Base-by-base conservation (phyloP, 2,888 invertebrate species). In the Stenodera caucasica region DNA sequence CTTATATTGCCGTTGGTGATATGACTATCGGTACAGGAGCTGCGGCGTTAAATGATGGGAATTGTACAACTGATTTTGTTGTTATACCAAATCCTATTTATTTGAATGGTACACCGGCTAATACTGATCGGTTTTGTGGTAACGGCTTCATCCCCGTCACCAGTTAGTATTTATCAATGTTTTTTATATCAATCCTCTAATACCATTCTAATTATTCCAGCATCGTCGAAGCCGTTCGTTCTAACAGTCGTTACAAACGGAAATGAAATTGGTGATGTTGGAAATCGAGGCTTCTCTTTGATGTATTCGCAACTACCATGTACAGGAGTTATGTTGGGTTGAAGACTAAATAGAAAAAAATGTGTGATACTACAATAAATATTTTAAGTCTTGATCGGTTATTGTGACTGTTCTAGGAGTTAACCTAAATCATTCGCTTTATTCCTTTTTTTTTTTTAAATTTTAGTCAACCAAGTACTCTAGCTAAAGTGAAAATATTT, bases 91-190 rank as follows among this genome's bases (percentile, higher is more conserved):
- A 88, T 77, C 88, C 91, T 0, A 67, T 68, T 26, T 77, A 70
- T 0, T 76, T 71, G 45, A 82, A 82, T 12, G 82, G 83, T 50
- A 77, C 75, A 49, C 63, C 72, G 45, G 57, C 77, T 21, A 81
- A 82, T 61, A 83, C 84, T 1, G 92, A 92, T 73, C 82, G 92
- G 49, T 91, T 91, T 80, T 92, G 92, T 73, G 91, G 92, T 0
- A 81, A 89, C 60, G 89, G 87, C 3, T 86, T 92, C 69, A 82
- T 85, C 1, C 75, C 87, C 2, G 87, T 89, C 50, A 85, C 84
- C 49, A 84, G 90, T 85, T 80, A 83, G 86, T 81, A 33, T 45
- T 55, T 32, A 6, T 54, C 15, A 9, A 15, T 14, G 30, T 29
- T 50, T 49, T 33, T 5, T n/a, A 26, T n/a, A n/a, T n/a, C n/a